phyloP scores from a whole-genome alignment of 2,113 vertebrate genomes.

The Siphamia tubifer region DNA sequence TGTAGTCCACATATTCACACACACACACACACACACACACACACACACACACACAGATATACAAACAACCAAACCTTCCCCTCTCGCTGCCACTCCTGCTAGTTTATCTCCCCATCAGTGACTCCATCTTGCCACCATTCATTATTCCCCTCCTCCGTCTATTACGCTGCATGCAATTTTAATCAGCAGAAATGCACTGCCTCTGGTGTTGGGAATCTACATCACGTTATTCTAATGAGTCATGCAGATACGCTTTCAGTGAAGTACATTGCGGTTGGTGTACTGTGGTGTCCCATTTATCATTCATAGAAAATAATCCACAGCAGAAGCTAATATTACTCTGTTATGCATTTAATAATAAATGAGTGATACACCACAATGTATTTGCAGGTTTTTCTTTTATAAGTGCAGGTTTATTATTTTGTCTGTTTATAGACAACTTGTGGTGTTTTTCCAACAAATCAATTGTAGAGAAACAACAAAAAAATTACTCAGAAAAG shows the following conservation, averaged over 20 bases:
- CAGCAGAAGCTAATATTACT: constrained; percentile 9
- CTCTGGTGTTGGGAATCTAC: constrained; percentile 39
- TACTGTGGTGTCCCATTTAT: constrained; percentile 12
- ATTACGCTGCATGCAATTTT: constrained; percentile 42
- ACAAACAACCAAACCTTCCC: constrained; percentile 56
- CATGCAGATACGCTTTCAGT: constrained; percentile 7
- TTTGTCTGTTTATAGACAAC: too few relatives aligned
- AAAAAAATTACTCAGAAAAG: too few relatives aligned
- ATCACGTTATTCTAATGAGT: constrained; percentile 46
- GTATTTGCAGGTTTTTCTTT: not conserved
- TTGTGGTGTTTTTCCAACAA: too few relatives aligned
- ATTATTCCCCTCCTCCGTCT: constrained; percentile 17
- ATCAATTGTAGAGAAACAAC: too few relatives aligned
- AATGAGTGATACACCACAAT: constrained; percentile 6
- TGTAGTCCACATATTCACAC: not conserved
- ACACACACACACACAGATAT: not conserved
- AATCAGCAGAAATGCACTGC: constrained; percentile 42
- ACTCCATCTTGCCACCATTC: not conserved
- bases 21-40: not conserved
- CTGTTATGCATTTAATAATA: constrained; percentile 27
- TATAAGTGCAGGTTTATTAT: too few relatives aligned
- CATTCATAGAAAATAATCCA: constrained; percentile 5
- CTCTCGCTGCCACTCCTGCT: not conserved
- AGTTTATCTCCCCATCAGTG: constrained; percentile 11
- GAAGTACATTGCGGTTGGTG: not conserved